Evolutionary conservation across 2,888 invertebrate species (phyloP), one percentile per base, ranked within the genome.

Genomic region (Machimus atricapillus): DNA sequence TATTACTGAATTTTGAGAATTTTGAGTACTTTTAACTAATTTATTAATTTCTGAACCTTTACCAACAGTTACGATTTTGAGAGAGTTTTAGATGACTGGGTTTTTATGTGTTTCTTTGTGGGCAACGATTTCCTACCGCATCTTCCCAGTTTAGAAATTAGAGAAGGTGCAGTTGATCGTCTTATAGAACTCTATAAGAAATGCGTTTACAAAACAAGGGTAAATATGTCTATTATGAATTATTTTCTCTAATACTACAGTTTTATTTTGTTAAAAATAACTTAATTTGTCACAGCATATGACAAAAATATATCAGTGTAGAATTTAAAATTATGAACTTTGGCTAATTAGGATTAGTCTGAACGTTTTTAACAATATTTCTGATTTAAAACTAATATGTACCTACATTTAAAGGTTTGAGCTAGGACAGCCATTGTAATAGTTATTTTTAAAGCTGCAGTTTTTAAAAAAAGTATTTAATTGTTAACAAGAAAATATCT

Each of bases 71-170:
- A 98, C 92, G 97, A 98, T 91, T 97, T 99, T 92, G 99, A 99
- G 90, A 93, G 99, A 87, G 98, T 96, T 0, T 92, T 99, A 19
- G 99, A 99, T 91, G 99, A 99, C 93, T 99, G 99, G 99, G 99
- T 96, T 6, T 96, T 96, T 91, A 98, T 99, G 98, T 99, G 99
- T 91, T 99, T 99, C 94, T 99, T 99, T 93, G 99, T 99, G 85
- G 99, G 99, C 79, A 99, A 99, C 91, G 99, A 99, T 93, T 99
- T 99, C 92, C 93, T 99, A 90, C 99, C 99, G 0, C 99, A 99
- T 94, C 94, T 99, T 89, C 99, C 99, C 5, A 98, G 98, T 83
- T 93, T 99, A 90, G 99, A 99, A 94, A 99, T 99, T 91, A 94
- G 98, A 79, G 99, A 99, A 93, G 97, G 97, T 0, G 99, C 99